Percentiles rank a stretch among this genome's conserved stretches.
These are phyloP conservation scores for Gonatopus flavifemur DNA, from an alignment of 1,140 invertebrate genomes.

Conservation along the genomic window DNA sequence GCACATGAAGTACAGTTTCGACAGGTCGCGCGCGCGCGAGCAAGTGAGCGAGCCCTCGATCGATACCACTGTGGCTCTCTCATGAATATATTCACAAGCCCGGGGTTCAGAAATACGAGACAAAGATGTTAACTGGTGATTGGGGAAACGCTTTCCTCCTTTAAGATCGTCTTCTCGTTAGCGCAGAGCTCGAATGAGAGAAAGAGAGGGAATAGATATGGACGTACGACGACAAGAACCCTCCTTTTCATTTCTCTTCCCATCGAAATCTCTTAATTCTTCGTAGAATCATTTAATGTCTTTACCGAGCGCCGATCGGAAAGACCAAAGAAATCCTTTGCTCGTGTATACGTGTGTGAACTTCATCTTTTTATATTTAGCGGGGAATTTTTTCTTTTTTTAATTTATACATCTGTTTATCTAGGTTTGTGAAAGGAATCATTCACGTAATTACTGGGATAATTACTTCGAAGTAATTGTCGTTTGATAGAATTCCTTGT, in stretches of 20 bases:
- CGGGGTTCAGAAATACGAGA: slow-evolving; percentile 36
- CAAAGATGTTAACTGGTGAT: slow-evolving; percentile 51
- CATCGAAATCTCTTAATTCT: slow-evolving; percentile 36
- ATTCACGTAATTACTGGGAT: no score
- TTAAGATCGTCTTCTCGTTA: slow-evolving; percentile 48
- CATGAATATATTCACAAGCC: slow-evolving; percentile 51
- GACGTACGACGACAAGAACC: slow-evolving; percentile 15
- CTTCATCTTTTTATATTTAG: no score
- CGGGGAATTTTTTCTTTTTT: no score
- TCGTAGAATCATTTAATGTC: slow-evolving; percentile 33
- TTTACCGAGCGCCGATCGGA: slow-evolving; percentile 28
- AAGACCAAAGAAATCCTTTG: no score
- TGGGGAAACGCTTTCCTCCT: slow-evolving; percentile 48
- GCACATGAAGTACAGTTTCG: slow-evolving; percentile 19
- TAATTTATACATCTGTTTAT: no score
- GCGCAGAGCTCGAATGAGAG: slow-evolving; percentile 21
- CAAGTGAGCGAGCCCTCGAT: slow-evolving; percentile 1
- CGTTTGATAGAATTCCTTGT: no score
- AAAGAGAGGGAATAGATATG: no score
- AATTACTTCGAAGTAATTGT: no score
- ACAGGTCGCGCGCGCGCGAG: slow-evolving; percentile 36
- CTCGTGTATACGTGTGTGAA: slow-evolving; percentile 3
- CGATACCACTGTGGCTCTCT: slow-evolving; percentile 28
- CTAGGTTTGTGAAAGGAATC: no score
- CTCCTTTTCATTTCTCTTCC: slow-evolving; percentile 37